These are phyloP conservation scores for Galeopterus variegatus DNA, from an alignment of 2,113 vertebrate species.

Conservation along the genomic window DNA sequence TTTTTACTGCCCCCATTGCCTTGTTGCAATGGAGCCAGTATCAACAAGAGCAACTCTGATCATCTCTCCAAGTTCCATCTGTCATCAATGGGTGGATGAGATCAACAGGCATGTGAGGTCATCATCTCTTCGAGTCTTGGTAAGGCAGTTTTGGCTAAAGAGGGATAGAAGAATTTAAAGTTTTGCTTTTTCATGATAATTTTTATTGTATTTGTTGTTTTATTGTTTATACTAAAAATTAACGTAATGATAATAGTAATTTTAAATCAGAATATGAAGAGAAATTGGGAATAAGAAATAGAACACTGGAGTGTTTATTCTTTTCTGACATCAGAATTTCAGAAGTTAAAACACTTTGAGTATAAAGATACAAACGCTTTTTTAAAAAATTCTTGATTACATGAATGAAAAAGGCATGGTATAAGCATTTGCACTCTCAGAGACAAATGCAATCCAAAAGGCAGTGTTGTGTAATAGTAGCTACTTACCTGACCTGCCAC, in stretches of 20 bases:
- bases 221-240: not conserved
- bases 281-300: conserved; percentile 50
- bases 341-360: conserved; percentile 23
- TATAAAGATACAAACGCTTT: not conserved
- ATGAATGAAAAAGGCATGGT: not conserved
- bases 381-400: not conserved
- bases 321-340: not conserved
- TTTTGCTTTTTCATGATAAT: not conserved
- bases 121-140: conserved; percentile 96
- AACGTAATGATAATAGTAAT: not conserved
- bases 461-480: not conserved
- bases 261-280: conserved; percentile 29
- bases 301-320: not conserved
- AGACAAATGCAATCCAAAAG: conserved; percentile 3
- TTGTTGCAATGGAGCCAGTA: conserved; percentile 98
- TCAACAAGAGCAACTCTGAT: conserved; percentile 97
- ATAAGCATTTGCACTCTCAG: not conserved
- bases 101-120: conserved; percentile 97
- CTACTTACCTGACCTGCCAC: not conserved
- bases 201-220: conserved; percentile 23
- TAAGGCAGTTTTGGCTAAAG: conserved; percentile 81
- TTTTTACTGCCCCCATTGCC: conserved; percentile 98
- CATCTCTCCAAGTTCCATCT: conserved; percentile 98
- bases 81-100: conserved; percentile 99
- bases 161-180: not conserved